phyloP scores from a whole-genome alignment of 2,113 vertebrate genomes.

The Baryphthengus martii region DNA sequence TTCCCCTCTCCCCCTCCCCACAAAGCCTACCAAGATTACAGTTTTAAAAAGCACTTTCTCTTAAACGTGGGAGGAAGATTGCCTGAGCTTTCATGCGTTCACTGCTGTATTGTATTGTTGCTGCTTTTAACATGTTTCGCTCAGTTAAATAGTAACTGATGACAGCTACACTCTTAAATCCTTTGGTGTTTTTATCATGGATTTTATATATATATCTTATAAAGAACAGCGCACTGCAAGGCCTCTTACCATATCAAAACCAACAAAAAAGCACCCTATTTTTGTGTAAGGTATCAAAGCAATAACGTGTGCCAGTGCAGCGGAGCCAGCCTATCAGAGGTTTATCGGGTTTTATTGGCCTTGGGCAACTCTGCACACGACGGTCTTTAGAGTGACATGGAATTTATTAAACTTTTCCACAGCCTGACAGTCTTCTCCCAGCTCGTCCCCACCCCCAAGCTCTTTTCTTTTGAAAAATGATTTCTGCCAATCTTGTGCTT shows the following conservation, averaged over 20 bases:
- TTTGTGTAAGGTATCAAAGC: constrained; percentile 28
- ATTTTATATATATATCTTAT: constrained; percentile 49
- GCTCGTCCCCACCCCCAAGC: constrained; percentile 43
- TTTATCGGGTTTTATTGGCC: constrained; percentile 54
- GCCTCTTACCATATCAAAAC: constrained; percentile 56
- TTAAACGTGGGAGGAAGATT: constrained; percentile 61
- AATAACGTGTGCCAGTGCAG: neutral
- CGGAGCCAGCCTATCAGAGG: constrained; percentile 38
- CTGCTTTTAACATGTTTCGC: constrained; percentile 41
- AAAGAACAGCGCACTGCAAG: constrained; percentile 38
- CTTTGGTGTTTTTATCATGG: constrained; percentile 16
- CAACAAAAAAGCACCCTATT: constrained; percentile 28
- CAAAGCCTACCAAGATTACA: neutral
- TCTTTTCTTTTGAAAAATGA: constrained; percentile 45
- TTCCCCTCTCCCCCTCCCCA: neutral
- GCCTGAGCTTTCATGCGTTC: constrained; percentile 58
- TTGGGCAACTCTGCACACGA: constrained; percentile 50
- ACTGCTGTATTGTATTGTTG: constrained; percentile 64
- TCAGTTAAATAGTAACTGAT: constrained; percentile 58
- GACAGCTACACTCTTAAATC: constrained; percentile 34
- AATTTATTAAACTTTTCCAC: constrained; percentile 72
- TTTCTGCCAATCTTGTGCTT: constrained; percentile 60
- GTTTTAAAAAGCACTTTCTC: constrained; percentile 51
- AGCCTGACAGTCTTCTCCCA: constrained; percentile 44
- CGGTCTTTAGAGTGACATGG: constrained; percentile 71